Evolutionary conservation across 2,888 invertebrate genomes (phyloP), one percentile per base, ranked within the genome.

Genomic region (Suillia variegata): DNA sequence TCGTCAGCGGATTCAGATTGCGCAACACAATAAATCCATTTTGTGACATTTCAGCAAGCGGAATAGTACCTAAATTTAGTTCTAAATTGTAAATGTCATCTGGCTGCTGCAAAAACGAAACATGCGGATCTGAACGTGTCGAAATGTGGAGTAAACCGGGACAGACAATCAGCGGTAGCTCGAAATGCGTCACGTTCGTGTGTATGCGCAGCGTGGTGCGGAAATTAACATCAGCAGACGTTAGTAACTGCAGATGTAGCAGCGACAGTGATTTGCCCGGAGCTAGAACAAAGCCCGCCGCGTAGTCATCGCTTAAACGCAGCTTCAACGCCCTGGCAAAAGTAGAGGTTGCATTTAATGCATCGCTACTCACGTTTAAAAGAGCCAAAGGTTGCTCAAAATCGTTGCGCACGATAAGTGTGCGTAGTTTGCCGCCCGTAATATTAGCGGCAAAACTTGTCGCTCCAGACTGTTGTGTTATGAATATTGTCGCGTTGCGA

Each of bases 341-440:
- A n/a, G n/a, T n/a, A n/a, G n/a, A n/a, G 3, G 68, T 59, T 2
- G 67, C 51, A 49, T 71, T 67, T 26, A 72, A 70, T 1, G 67
- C 63, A 5, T 87, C 85, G 67, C 93, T 80, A 8, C 88, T 86
- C 47, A 90, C 85, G 78, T 92, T 91, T 63, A 88, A 87, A 64
- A 94, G 84, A 62, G 88, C 88, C 59, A 94, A 79, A 8, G 92
- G 88, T 68, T 88, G 85, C 71, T 87, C 85, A 79, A 91, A 93
- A 69, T 87, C 87, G 81, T 94, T 94, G 56, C 87, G 86, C 61
- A 92, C 84, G 54, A 84, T 83, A 66, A 91, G 83, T 68, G 85
- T 83, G 61, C 89, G 83, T 63, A 84, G 83, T 8, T 55, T 60
- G 18, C 77, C 73, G 51, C 68, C 56, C 18, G 72, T 77, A n/a